phyloP scores from a whole-genome alignment of 1,140 invertebrate genomes.

The Triops cancriformis region DNA sequence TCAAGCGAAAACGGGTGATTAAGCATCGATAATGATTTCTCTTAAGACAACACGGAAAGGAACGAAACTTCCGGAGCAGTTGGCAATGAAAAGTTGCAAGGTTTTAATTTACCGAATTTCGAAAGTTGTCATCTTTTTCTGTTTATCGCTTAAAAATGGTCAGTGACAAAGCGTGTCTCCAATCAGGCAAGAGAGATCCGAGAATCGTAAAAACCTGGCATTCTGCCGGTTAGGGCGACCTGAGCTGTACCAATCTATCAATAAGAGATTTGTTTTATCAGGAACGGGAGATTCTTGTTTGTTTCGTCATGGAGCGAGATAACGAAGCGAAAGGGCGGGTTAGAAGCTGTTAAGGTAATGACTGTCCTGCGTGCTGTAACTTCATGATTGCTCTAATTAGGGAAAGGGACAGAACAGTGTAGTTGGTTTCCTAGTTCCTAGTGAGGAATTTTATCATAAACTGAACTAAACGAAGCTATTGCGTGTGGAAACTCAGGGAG shows the following conservation, averaged over 20 bases:
- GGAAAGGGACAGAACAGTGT: neutral
- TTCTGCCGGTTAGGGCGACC: neutral
- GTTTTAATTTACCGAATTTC: too few species aligned
- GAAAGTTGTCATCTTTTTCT: too few species aligned
- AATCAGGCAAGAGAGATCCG: neutral
- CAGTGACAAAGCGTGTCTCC: too few species aligned
- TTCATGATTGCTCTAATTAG: slow-evolving; percentile 2
- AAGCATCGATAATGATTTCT: too few species aligned
- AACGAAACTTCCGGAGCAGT: too few species aligned
- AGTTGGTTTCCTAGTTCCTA: neutral
- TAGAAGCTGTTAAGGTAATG: neutral
- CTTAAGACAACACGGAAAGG: too few species aligned
- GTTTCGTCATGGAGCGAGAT: neutral
- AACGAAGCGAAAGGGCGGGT: neutral
- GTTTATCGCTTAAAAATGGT: too few species aligned
- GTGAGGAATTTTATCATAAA: neutral
- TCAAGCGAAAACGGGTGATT: too few species aligned
- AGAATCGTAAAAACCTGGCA: neutral
- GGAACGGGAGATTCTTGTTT: neutral
- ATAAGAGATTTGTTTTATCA: neutral
- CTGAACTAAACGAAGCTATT: neutral
- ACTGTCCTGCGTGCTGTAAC: neutral
- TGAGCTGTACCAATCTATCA: neutral
- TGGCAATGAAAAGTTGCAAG: too few species aligned
- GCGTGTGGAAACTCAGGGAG: neutral